Evolutionary conservation across 2,888 invertebrate species (phyloP).

Genomic region (Aspidiotus rigidus): DNA sequence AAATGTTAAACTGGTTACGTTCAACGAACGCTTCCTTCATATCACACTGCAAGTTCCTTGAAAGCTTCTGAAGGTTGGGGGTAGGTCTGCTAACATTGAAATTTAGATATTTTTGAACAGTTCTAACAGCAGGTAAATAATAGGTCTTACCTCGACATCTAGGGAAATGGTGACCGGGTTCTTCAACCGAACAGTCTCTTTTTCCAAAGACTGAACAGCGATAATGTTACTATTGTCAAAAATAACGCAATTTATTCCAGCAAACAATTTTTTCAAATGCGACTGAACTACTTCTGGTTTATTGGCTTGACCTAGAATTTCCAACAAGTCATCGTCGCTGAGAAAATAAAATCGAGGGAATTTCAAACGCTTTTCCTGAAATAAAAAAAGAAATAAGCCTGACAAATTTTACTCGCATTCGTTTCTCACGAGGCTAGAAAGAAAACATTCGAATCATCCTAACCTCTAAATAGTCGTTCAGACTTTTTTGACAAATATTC

Average conservation of each 20-base stretch:
- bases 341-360: conserved; percentile 96
- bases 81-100: background rate
- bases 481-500: conserved; percentile 81
- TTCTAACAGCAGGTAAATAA: conserved; percentile 24
- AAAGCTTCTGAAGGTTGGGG: no score
- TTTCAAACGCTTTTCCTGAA: conserved; percentile 78
- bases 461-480: conserved; percentile 88
- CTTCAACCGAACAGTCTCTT: conserved; percentile 60
- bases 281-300: conserved; percentile 82
- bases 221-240: conserved; percentile 56
- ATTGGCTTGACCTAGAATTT: conserved; percentile 86
- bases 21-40: no score
- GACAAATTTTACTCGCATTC: background rate
- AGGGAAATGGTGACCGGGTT: conserved; percentile 61
- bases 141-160: conserved; percentile 59
- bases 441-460: no score
- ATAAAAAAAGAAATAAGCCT: conserved; percentile 35
- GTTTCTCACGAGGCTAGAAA: background rate
- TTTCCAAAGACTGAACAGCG: conserved; percentile 65
- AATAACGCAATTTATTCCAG: conserved; percentile 71
- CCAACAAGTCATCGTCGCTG: conserved; percentile 93
- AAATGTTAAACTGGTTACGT: no score
- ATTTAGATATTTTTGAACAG: background rate
- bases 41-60: no score
- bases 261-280: conserved; percentile 92